Evolutionary conservation across 2,113 vertebrate genomes (phyloP).

Genomic region (Genyomyrus donnyi): DNA sequence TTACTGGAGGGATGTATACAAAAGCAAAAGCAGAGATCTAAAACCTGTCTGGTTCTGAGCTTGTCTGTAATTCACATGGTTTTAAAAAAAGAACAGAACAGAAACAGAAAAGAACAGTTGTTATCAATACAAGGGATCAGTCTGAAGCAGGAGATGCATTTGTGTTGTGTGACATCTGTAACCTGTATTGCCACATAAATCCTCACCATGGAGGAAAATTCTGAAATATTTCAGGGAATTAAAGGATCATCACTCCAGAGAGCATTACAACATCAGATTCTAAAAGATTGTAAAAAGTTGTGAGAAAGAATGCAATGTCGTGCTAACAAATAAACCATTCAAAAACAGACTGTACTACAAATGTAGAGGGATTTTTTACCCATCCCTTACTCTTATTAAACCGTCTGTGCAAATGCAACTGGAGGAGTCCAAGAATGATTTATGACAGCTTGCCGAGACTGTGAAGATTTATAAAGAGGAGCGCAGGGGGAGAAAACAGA

Average conservation of each 20-base stretch:
- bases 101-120: not conserved
- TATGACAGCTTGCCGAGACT: constrained; percentile 48
- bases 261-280: not conserved
- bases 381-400: constrained; percentile 57
- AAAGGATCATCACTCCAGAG: not conserved
- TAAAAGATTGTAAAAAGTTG: not conserved
- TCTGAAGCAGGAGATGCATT: not conserved
- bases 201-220: not conserved
- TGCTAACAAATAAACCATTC: constrained; percentile 30
- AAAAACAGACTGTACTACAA: constrained; percentile 52
- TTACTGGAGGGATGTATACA: not conserved
- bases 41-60: not conserved
- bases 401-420: constrained; percentile 53
- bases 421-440: constrained; percentile 60
- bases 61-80: not conserved
- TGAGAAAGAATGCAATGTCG: not conserved
- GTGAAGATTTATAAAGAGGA: constrained; percentile 57
- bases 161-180: not conserved
- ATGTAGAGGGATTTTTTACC: constrained; percentile 41
- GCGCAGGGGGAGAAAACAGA: constrained; percentile 60
- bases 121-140: not conserved
- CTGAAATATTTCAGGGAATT: not conserved
- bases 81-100: not conserved
- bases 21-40: not conserved
- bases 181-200: not conserved